Percentiles rank a stretch among this genome's conserved stretches.
Conservation (phyloP, 2,113 vertebrate genomes). For the Catharus fuscescens region DNA sequence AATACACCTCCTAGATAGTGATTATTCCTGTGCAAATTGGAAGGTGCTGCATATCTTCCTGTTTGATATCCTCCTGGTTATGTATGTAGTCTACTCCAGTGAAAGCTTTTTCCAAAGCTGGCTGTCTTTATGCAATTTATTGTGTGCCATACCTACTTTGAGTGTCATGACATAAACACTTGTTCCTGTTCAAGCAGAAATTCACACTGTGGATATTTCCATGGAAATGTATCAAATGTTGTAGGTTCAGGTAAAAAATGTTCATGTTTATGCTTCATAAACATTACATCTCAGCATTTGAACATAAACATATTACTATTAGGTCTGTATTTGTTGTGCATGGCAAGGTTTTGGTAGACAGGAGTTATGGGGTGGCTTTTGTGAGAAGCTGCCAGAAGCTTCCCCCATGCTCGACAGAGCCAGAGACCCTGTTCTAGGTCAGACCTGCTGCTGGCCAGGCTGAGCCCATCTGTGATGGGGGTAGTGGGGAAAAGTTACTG, state of each 20-base stretch:
- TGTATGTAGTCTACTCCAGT: background rate
- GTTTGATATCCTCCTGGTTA: background rate
- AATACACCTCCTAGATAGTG: background rate
- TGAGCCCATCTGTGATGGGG: accelerated
- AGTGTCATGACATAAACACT: background rate
- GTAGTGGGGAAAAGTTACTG: accelerated
- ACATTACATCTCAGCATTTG: background rate
- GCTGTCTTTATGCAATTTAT: background rate
- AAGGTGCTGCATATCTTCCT: background rate
- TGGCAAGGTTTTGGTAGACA: background rate
- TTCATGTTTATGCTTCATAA: background rate
- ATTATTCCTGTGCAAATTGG: background rate
- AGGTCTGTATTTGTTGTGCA: background rate
- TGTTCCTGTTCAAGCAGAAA: background rate
- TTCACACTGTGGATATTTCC: background rate
- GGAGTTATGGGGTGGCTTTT: background rate
- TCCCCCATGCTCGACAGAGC: accelerated
- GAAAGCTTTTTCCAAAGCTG: background rate
- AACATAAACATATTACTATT: background rate
- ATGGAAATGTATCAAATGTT: background rate
- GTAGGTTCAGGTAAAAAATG: background rate
- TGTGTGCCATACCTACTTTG: background rate
- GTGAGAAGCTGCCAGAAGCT: background rate
- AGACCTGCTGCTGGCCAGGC: accelerated
- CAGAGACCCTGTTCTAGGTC: accelerated